Evolutionary conservation across 2,113 vertebrate genomes (phyloP).

Genomic region (Pseudorasbora parva): DNA sequence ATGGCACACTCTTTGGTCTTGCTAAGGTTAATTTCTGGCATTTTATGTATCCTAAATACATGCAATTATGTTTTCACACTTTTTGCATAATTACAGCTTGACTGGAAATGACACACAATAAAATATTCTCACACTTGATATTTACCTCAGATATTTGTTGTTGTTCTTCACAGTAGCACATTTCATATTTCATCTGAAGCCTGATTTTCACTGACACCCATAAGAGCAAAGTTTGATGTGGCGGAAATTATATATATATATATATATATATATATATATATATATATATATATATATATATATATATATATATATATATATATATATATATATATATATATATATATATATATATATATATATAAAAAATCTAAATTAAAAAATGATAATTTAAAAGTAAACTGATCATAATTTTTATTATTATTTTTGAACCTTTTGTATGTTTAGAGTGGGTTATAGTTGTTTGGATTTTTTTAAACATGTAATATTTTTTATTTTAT

Average conservation of each 20-base stretch:
- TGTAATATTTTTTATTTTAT: background rate
- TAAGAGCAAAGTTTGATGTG: background rate
- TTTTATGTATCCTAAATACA: background rate
- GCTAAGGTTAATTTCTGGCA: background rate
- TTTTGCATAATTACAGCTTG: background rate
- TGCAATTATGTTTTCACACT: background rate
- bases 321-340: no score
- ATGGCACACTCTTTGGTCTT: background rate
- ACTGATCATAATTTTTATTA: no score
- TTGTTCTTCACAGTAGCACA: background rate
- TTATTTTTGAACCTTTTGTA: no score
- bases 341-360: no score
- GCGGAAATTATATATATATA: no score
- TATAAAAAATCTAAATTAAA: no score
- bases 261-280: no score
- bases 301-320: no score
- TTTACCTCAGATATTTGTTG: background rate
- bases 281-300: no score
- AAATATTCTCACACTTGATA: background rate
- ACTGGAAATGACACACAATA: background rate
- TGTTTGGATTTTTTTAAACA: background rate
- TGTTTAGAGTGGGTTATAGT: background rate
- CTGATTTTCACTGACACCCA: background rate
- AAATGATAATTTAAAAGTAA: no score
- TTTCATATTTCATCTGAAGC: background rate